Evolutionary conservation across 2,888 invertebrate genomes (phyloP), one percentile per base, ranked within the genome.

Genomic region (Platycnemis pennipes): DNA sequence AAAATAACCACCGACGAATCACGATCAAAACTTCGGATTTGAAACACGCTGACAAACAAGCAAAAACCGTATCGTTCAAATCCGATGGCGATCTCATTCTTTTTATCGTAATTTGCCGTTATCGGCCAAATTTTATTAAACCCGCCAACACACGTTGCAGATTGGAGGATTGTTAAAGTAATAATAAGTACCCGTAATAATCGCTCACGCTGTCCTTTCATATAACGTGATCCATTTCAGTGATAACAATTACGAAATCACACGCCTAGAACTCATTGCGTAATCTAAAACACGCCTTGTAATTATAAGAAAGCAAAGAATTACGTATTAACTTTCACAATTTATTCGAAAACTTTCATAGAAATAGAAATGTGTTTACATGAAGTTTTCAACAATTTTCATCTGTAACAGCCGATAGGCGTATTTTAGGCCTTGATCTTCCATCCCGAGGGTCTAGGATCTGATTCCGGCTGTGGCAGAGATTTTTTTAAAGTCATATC

Each of bases 151-250:
- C 16, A 37, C 31, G 11, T 26, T 19, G 19, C 13, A 49, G 49
- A 49, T 11, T 11, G 7, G 11, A 77, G 77, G 77, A 63, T 3
- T 11, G 49, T 11, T 16, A 49, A 19, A 49, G 19, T 16, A 49
- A 49, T 49, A 49, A 16, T 16, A 49, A 49, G 19, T 11, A 37
- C 0, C 0, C 31, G 77, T 11, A 8, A 37, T 31, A n/a, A 77
- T 5, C 77, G 77, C 77, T 37, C 77, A 77, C 8, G 77, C 22
- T 77, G 77, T 77, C 77, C 31, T 11, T n/a, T 63, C 44, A 26
- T 26, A 44, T 26, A 69, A 8, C 91, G 44, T 91, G 91, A 91
- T 69, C 69, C 56, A 42, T 22, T 26, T 44, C n/a, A 91, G 63
- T 45, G 42, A 91, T 44, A 56, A 44, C n/a, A 56, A 89, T 91